Evolutionary conservation across 2,113 vertebrate species (phyloP).

Genomic region (Dermatemys mawii): DNA sequence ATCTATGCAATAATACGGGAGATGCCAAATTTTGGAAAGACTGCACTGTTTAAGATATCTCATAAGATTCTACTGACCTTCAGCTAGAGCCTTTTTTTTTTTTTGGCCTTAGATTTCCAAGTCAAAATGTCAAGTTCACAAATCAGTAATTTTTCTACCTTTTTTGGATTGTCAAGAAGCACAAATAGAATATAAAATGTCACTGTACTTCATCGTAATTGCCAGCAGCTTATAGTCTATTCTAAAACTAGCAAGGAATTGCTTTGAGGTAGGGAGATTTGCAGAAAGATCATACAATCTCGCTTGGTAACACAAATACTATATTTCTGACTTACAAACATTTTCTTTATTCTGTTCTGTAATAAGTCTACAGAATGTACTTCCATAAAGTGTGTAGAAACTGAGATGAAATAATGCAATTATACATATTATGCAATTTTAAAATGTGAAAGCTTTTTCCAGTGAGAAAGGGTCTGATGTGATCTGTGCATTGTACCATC

Average conservation of each 20-base stretch:
- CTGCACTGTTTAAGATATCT: background rate
- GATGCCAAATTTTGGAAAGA: background rate
- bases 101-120: background rate
- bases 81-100: background rate
- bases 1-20: background rate
- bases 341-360: background rate
- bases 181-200: background rate
- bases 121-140: conserved; percentile 30
- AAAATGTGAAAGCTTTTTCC: background rate
- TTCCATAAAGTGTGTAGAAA: background rate
- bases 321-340: background rate
- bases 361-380: background rate
- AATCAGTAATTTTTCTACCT: background rate
- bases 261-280: background rate
- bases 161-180: background rate
- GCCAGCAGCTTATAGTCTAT: background rate
- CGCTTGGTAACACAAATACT: background rate
- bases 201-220: background rate
- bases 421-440: background rate
- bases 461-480: background rate
- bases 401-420: background rate
- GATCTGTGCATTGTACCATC: rapidly evolving
- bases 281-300: background rate
- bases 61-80: conserved; percentile 17
- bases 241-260: background rate